These are phyloP conservation scores for Propithecus perrieri DNA, from an alignment of 2,797 vertebrate species.

Conservation along the genomic window DNA sequence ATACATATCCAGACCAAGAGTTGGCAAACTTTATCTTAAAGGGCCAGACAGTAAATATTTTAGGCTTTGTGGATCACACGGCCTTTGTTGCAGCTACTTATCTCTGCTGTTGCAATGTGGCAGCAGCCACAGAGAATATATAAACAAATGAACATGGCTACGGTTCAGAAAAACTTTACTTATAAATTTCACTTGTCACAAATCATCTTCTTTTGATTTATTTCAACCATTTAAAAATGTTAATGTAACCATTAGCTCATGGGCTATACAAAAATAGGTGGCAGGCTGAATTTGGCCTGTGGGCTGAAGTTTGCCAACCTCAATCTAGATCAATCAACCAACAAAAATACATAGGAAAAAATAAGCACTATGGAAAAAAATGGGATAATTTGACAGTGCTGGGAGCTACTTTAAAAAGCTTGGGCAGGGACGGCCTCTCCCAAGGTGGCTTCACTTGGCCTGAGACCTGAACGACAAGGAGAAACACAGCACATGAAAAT, in stretches of 20 bases:
- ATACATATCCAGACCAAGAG: neutral
- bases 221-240: neutral
- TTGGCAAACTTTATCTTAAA: neutral
- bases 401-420: neutral
- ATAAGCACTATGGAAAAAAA: neutral
- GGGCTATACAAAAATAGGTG: neutral
- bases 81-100: neutral
- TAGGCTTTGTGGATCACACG: neutral
- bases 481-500: neutral
- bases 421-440: neutral
- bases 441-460: neutral
- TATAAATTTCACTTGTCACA: neutral
- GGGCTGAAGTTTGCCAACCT: neutral
- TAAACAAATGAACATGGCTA: neutral
- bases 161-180: neutral
- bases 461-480: neutral
- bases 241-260: neutral
- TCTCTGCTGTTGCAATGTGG: neutral
- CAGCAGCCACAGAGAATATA: neutral
- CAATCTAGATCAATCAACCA: neutral
- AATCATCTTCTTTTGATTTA: slow-evolving; percentile 6
- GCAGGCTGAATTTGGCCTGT: neutral
- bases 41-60: neutral
- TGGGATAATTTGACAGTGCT: neutral
- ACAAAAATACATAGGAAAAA: neutral